phyloP scores from a whole-genome alignment of 1,140 invertebrate species.

The Drosophila nebulosa region DNA sequence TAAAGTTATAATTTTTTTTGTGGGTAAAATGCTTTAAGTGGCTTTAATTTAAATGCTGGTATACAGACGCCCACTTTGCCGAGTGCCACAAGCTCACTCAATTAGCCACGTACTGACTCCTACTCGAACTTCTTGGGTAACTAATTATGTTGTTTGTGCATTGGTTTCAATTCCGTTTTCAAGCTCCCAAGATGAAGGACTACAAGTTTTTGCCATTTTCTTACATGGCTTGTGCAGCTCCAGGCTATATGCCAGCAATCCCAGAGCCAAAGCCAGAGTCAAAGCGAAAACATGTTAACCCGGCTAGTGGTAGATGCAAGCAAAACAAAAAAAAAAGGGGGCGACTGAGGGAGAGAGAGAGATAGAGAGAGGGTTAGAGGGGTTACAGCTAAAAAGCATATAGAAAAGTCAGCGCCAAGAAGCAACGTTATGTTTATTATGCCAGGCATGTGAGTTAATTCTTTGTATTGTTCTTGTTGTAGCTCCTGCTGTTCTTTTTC shows the following conservation, averaged over 20 bases:
- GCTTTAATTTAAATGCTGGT: conserved; percentile 53
- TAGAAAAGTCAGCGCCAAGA: conserved; percentile 35
- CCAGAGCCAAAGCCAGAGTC: neutral
- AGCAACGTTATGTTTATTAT: conserved; percentile 69
- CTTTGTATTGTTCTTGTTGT: conserved; percentile 50
- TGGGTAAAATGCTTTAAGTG: conserved; percentile 21
- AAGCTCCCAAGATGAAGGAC: conserved; percentile 31
- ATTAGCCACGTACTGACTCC: conserved; percentile 40
- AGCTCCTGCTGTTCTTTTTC: conserved; percentile 6
- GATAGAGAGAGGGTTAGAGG: neutral
- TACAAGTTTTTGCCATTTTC: conserved; percentile 72
- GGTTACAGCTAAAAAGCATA: conserved; percentile 1
- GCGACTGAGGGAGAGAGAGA: neutral
- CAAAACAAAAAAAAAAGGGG: conserved; percentile 12
- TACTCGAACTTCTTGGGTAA: conserved; percentile 27
- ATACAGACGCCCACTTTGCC: neutral
- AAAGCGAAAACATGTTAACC: conserved; percentile 28
- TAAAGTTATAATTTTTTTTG: conserved; percentile 8
- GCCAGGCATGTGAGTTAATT: conserved; percentile 76
- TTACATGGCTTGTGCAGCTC: conserved; percentile 52
- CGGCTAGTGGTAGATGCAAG: conserved; percentile 24
- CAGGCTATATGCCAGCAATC: conserved; percentile 30
- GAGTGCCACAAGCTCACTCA: conserved; percentile 21
- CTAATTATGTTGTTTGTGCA: conserved; percentile 66
- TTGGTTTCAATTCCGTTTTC: conserved; percentile 18